Conservation (phyloP, 2,797 vertebrate species). For the Cyprinodon diabolis region DNA sequence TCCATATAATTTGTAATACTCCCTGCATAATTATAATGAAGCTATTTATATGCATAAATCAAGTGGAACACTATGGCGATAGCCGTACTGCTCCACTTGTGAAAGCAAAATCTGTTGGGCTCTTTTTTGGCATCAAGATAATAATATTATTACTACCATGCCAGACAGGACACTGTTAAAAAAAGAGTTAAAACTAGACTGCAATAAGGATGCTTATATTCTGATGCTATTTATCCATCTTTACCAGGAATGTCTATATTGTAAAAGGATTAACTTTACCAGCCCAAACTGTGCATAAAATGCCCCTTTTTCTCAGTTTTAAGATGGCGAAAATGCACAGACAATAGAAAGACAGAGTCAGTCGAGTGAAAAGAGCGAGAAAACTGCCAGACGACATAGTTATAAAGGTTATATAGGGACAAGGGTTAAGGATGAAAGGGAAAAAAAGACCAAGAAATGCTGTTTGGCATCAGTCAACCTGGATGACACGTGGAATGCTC, state of each 20-base stretch:
- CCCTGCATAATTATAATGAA: no score
- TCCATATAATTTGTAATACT: no score
- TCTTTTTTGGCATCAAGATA: no score
- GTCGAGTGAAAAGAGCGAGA: slow-evolving; percentile 34
- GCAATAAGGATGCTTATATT: neutral
- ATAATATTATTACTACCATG: no score
- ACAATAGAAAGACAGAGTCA: slow-evolving; percentile 35
- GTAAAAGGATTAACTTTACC: slow-evolving; percentile 13
- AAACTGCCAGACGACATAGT: slow-evolving; percentile 58
- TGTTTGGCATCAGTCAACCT: slow-evolving; percentile 62
- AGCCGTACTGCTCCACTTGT: no score
- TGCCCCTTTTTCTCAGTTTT: slow-evolving; percentile 19
- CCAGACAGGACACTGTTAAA: no score
- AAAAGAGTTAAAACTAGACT: neutral
- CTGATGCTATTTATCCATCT: neutral
- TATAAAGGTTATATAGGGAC: slow-evolving; percentile 78
- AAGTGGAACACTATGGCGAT: no score
- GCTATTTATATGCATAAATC: no score
- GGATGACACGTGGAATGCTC: slow-evolving; percentile 69
- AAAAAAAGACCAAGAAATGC: slow-evolving; percentile 67
- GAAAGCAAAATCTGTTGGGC: no score
- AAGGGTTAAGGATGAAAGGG: slow-evolving; percentile 71
- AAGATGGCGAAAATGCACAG: slow-evolving; percentile 50
- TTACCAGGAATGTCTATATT: neutral
- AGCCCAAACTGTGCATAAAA: slow-evolving; percentile 20